Conservation (phyloP, 2,113 vertebrate genomes). For the Scatophagus argus region DNA sequence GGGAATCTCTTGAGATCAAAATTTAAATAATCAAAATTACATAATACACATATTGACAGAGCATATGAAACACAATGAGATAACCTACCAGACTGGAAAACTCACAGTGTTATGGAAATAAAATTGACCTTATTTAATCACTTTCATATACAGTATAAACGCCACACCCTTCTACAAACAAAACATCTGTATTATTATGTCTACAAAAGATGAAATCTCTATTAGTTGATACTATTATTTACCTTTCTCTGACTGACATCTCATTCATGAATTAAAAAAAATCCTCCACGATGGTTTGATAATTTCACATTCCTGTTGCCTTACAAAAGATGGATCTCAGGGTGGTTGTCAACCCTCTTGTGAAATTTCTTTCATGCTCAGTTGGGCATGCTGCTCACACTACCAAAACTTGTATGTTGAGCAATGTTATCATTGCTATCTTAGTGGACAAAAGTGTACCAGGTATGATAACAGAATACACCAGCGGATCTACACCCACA, state of each 20-base stretch:
- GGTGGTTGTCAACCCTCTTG: conserved; percentile 4
- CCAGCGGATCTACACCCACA: background rate
- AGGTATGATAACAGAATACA: conserved; percentile 14
- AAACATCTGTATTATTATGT: background rate
- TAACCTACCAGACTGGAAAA: background rate
- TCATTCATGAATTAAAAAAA: background rate
- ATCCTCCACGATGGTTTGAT: background rate
- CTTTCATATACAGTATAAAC: background rate
- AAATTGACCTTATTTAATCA: background rate
- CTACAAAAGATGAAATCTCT: background rate
- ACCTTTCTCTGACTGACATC: background rate
- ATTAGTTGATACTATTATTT: too few species aligned
- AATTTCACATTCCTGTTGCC: background rate
- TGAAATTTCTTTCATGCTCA: conserved; percentile 16
- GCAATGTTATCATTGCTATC: too few species aligned
- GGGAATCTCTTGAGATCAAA: background rate
- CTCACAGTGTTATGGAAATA: background rate
- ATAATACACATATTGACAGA: background rate
- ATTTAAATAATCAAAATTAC: background rate
- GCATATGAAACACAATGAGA: background rate
- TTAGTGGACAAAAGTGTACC: background rate
- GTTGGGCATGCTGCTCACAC: background rate
- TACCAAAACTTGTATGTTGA: background rate
- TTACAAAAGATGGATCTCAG: background rate
- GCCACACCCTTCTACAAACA: background rate